Conservation (phyloP, 1,140 invertebrate genomes). For the Parapsyche elsis region DNA sequence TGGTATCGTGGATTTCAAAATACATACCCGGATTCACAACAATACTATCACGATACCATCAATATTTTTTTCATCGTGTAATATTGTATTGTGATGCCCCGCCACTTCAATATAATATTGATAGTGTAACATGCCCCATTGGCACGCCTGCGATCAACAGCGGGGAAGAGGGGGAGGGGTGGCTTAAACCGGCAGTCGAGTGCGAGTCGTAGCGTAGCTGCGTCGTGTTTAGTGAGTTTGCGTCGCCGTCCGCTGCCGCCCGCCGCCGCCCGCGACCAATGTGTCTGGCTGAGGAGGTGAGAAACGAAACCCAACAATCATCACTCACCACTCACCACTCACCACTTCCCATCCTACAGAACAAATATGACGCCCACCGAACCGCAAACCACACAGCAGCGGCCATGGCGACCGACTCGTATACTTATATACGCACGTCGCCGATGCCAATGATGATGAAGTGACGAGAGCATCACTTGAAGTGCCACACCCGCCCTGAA, state of each 20-base stretch:
- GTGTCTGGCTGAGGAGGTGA: constrained; percentile 69
- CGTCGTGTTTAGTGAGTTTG: constrained; percentile 14
- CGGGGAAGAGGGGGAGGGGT: neutral
- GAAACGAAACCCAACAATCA: no score
- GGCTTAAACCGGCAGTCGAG: neutral
- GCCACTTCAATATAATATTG: no score
- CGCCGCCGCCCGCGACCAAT: constrained; percentile 58
- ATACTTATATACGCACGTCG: neutral
- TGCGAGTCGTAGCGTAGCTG: neutral
- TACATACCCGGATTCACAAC: no score
- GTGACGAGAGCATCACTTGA: no score
- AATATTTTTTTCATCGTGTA: no score
- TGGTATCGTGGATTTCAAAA: no score
- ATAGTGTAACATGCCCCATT: neutral
- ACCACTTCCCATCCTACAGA: neutral
- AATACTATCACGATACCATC: no score
- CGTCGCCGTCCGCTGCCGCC: constrained; percentile 27
- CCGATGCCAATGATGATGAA: neutral
- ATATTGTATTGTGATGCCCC: no score
- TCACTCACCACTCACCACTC: neutral
- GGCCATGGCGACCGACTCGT: no score
- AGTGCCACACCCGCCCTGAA: no score
- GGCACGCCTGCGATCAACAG: neutral
- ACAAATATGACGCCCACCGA: no score
- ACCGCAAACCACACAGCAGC: no score